phyloP scores from a whole-genome alignment of 2,888 invertebrate genomes.

The Ceriagrion tenellum region DNA sequence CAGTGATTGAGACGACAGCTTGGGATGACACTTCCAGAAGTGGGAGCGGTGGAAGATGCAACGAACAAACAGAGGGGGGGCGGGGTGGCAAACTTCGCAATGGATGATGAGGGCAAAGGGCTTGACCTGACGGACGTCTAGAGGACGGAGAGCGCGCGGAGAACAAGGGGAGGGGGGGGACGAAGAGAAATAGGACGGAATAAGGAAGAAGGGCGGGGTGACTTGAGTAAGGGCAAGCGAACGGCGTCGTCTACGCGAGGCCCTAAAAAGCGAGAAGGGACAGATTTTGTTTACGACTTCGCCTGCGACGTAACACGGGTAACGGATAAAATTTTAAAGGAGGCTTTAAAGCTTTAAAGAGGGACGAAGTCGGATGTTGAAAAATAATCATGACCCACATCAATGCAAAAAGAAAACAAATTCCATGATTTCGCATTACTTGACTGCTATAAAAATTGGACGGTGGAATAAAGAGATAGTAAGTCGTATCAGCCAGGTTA shows the following conservation, averaged over 20 bases:
- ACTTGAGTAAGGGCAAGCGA: neutral
- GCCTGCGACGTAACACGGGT: neutral
- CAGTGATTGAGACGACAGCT: too few species aligned
- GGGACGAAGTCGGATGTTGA: neutral
- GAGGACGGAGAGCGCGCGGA: neutral
- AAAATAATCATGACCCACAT: neutral
- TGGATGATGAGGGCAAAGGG: neutral
- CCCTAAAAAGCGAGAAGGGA: constrained; percentile 4
- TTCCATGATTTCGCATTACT: neutral
- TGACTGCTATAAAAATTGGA: neutral
- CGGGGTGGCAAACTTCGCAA: neutral
- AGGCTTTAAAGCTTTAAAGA: neutral
- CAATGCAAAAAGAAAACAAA: neutral
- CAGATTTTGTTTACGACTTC: neutral
- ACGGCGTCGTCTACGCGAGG: neutral
- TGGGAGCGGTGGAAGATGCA: neutral
- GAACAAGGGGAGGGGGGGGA: neutral
- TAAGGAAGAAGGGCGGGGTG: neutral
- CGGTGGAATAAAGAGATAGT: neutral
- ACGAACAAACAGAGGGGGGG: neutral
- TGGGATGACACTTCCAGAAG: too few species aligned
- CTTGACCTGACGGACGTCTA: neutral
- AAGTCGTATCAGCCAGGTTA: too few species aligned
- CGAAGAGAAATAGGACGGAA: neutral
- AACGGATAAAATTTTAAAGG: neutral